A percentile compares a stretch with the other conserved stretches of the same genome.
Conservation (phyloP, 2,888 invertebrate genomes). For the Volucella inanis region DNA sequence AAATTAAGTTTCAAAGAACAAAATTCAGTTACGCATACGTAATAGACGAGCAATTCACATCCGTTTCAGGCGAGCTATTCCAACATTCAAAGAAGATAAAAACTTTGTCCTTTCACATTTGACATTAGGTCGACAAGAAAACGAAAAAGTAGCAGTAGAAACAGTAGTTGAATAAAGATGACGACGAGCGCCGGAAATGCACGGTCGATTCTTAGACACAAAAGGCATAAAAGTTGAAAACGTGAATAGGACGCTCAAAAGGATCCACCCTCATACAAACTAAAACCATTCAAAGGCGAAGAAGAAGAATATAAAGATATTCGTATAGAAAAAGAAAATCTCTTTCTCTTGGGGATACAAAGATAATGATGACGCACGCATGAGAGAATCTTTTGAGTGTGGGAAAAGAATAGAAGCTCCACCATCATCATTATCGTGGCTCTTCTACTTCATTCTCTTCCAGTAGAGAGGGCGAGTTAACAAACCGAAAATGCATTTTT, state of each 20-base stretch:
- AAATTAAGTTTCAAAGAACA: slow-evolving; percentile 62
- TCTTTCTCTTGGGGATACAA: slow-evolving; percentile 76
- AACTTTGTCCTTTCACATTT: slow-evolving; percentile 65
- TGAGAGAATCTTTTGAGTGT: slow-evolving; percentile 80
- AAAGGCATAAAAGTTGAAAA: slow-evolving; percentile 73
- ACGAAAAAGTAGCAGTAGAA: slow-evolving; percentile 21
- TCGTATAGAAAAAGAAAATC: neutral
- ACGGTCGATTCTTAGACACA: slow-evolving; percentile 77
- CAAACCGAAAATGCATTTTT: slow-evolving; percentile 75
- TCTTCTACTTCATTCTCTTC: slow-evolving; percentile 65
- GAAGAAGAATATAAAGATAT: slow-evolving; percentile 30
- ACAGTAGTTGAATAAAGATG: slow-evolving; percentile 25
- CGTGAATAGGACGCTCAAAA: slow-evolving; percentile 34
- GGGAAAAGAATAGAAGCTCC: slow-evolving; percentile 56
- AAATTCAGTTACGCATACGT: slow-evolving; percentile 67
- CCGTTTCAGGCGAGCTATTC: slow-evolving; percentile 47
- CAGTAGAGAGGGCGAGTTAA: slow-evolving; percentile 74
- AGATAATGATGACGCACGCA: slow-evolving; percentile 83
- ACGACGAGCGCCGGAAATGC: slow-evolving; percentile 75
- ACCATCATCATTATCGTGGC: slow-evolving; percentile 53
- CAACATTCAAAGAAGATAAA: slow-evolving; percentile 53
- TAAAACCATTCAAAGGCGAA: slow-evolving; percentile 7
- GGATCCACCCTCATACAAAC: slow-evolving; percentile 17
- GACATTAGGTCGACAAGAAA: slow-evolving; percentile 63
- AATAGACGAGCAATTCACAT: slow-evolving; percentile 63